Evolutionary conservation across 2,113 vertebrate species (phyloP), one percentile per base, ranked within the genome.

Genomic region (Gadus macrocephalus): DNA sequence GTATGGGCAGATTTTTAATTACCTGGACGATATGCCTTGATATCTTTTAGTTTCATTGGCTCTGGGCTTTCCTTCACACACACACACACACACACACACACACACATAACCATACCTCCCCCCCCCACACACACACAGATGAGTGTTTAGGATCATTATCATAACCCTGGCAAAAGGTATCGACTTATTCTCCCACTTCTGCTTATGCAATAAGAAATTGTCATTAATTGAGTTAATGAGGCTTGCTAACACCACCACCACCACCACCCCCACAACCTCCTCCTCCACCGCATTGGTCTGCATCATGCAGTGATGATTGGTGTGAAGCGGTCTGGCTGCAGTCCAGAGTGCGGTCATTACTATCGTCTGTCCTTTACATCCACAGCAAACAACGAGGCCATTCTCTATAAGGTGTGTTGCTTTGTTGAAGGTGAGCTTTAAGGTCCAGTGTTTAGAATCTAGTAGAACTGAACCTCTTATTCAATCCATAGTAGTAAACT

Each of bases 191-290:
- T 82, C 80, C 80, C 79, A 83, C 72, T 79, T 89, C 86, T 83
- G 87, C 86, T 86, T 89, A 86, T 82, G 86, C 79, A 85, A 88
- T 85, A 84, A 78, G 80, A 86, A 58, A 86, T 76, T 61, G 73
- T 69, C 84, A 87, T 89, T 89, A 85, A 90, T 88, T 88, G 83
- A 72, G 81, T 81, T 89, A 89, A 90, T 89, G 88, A 89, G 82
- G 87, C 83, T 68, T 87, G 74, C 86, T 76, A 79, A 83, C 86
- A 87, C 84, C 82, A 82, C 76, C 74, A 68, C 70, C 72, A 78
- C 38, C 38, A 42, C 38, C 38, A 42, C 38, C 38, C 38, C 11
- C 38, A 42, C 38, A 6, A 42, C 38, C 38, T 25, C 38, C 38
- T 42, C 38, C 38, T 6, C 38, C 38, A 42, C 38, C 38, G 38